Evolutionary conservation across 2,888 invertebrate genomes (phyloP).

Genomic region (Gerosis bhagava): DNA sequence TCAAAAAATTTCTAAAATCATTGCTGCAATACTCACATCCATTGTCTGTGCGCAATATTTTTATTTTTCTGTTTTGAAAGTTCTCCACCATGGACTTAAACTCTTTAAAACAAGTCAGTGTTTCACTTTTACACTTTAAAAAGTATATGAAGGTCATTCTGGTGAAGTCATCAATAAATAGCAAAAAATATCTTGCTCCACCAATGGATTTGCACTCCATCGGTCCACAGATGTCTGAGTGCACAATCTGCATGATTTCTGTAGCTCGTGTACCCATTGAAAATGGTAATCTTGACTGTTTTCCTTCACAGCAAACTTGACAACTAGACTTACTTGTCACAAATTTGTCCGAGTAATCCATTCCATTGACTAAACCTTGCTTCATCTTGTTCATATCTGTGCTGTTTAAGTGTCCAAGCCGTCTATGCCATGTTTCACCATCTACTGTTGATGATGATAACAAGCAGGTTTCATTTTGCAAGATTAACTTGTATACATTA

Average conservation of each 20-base stretch:
- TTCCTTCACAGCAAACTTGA: constrained; percentile 33
- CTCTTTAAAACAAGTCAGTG: neutral
- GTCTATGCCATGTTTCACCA: constrained; percentile 24
- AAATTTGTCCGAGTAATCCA: constrained; percentile 20
- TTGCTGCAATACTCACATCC: constrained; percentile 13
- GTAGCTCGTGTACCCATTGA: constrained; percentile 10
- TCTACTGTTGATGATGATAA: neutral
- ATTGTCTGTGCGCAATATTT: constrained; percentile 22
- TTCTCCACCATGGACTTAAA: neutral
- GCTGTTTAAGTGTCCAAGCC: constrained; percentile 29
- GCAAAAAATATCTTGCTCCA: constrained; percentile 12
- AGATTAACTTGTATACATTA: constrained; percentile 22
- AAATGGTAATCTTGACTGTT: constrained; percentile 34
- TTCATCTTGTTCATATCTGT: constrained; percentile 28
- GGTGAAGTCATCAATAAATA: constrained; percentile 30
- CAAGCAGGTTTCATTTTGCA: neutral
- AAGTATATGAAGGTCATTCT: constrained; percentile 26
- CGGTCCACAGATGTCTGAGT: constrained; percentile 29
- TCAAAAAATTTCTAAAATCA: constrained; percentile 18
- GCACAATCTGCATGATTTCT: constrained; percentile 22
- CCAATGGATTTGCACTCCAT: constrained; percentile 20
- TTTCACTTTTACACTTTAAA: constrained; percentile 9
- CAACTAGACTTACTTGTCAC: constrained; percentile 24
- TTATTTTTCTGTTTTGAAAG: constrained; percentile 1
- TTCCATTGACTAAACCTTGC: constrained; percentile 30